Conservation (phyloP, 2,888 invertebrate species). For the Acleris holmiana region DNA sequence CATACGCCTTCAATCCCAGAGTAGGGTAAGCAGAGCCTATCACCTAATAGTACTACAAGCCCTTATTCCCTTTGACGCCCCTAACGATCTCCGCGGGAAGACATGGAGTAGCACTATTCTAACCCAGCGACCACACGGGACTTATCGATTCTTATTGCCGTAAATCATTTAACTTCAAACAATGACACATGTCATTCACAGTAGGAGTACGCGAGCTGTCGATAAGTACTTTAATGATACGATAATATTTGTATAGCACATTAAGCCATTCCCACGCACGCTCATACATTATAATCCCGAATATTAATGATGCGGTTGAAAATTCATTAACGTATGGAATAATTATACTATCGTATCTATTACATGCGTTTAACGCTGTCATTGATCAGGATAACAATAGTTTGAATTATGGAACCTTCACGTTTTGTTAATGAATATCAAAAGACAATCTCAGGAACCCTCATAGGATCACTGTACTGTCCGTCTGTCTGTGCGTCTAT, state of each 20-base stretch:
- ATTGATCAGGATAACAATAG: constrained; percentile 6
- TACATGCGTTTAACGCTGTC: constrained; percentile 9
- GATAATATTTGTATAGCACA: constrained; percentile 30
- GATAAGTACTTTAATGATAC: constrained; percentile 26
- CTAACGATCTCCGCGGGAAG: too few species aligned
- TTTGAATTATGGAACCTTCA: background rate
- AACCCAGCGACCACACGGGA: too few species aligned
- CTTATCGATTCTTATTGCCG: too few species aligned
- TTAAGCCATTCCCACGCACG: constrained; percentile 16
- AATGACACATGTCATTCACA: constrained; percentile 3
- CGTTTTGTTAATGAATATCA: background rate
- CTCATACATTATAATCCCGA: constrained; percentile 31
- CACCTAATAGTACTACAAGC: too few species aligned
- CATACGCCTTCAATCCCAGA: too few species aligned
- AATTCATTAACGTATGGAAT: constrained; percentile 34
- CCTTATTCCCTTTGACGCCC: too few species aligned
- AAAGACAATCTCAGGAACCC: background rate
- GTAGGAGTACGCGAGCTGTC: background rate
- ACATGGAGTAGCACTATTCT: too few species aligned
- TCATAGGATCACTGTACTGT: too few species aligned
- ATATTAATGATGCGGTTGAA: constrained; percentile 33
- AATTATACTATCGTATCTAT: constrained; percentile 20
- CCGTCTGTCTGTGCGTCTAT: too few species aligned
- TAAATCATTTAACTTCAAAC: too few species aligned
- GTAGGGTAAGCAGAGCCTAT: too few species aligned